phyloP scores from a whole-genome alignment of 2,888 invertebrate species.

The Eupithecia dodoneata region DNA sequence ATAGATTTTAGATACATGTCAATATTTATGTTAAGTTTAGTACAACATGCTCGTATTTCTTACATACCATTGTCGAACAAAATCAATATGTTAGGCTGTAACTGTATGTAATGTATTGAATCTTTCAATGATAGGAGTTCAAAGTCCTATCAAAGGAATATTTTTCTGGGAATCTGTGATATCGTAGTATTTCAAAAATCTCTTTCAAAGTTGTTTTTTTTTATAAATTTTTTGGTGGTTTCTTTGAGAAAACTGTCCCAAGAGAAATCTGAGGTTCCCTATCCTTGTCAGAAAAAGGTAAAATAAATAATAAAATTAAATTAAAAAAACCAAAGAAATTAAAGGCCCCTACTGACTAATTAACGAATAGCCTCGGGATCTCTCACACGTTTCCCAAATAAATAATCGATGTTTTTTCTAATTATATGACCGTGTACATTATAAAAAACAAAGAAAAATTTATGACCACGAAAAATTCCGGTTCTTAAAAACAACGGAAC shows the following conservation, averaged over 20 bases:
- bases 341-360: neutral
- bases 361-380: neutral
- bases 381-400: neutral
- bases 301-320: neutral
- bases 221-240: neutral
- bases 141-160: neutral
- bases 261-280: neutral
- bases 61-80: no score
- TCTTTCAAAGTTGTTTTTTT: neutral
- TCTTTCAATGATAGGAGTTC: neutral
- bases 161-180: neutral
- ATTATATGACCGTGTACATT: neutral
- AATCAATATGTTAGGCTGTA: no score
- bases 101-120: neutral
- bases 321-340: neutral
- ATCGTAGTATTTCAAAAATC: neutral
- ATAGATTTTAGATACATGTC: no score
- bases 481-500: constrained; percentile 24
- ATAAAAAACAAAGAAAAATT: neutral
- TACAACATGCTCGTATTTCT: no score
- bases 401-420: neutral
- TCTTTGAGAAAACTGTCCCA: neutral
- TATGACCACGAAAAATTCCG: neutral
- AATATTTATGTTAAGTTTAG: no score
- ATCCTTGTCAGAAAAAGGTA: neutral